phyloP scores from a whole-genome alignment of 2,888 invertebrate species.

The Nipponacmea schrenckii region DNA sequence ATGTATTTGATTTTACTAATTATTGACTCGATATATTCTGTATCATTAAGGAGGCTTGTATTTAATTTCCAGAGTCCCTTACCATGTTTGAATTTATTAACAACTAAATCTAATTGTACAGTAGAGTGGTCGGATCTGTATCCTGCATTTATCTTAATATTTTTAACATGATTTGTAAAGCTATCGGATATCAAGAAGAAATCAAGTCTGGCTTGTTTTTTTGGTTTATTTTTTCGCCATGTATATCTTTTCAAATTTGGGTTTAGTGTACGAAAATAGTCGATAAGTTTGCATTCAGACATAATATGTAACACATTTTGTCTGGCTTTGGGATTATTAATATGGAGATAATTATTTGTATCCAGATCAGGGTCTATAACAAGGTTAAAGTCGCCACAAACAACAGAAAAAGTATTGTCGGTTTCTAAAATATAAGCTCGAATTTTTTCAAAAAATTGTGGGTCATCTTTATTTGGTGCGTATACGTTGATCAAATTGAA shows the following conservation, averaged over 20 bases:
- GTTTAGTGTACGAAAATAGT: too few relatives aligned
- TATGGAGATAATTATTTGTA: too few relatives aligned
- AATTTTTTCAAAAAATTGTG: not conserved
- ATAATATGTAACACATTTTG: too few relatives aligned
- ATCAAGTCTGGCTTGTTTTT: conserved; percentile 10
- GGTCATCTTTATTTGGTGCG: not conserved
- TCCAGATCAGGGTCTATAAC: too few relatives aligned
- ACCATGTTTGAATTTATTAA: conserved; percentile 15
- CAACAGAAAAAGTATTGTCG: too few relatives aligned
- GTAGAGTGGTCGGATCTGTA: conserved; percentile 21
- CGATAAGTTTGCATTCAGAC: too few relatives aligned
- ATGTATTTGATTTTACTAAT: not conserved
- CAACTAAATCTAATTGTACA: not conserved
- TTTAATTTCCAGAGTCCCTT: conserved; percentile 17
- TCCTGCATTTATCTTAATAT: not conserved
- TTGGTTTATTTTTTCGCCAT: too few relatives aligned
- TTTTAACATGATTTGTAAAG: not conserved
- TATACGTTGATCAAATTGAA: not conserved
- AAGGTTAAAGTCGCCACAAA: too few relatives aligned
- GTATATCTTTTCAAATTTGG: too few relatives aligned
- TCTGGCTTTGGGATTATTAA: too few relatives aligned
- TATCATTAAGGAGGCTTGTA: conserved; percentile 1
- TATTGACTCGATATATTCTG: not conserved
- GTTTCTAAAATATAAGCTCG: too few relatives aligned
- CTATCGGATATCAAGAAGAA: conserved; percentile 13